These are phyloP conservation scores for Pachyrhynchus sulphureomaculatus DNA, from an alignment of 1,140 invertebrate species.

Conservation along the genomic window DNA sequence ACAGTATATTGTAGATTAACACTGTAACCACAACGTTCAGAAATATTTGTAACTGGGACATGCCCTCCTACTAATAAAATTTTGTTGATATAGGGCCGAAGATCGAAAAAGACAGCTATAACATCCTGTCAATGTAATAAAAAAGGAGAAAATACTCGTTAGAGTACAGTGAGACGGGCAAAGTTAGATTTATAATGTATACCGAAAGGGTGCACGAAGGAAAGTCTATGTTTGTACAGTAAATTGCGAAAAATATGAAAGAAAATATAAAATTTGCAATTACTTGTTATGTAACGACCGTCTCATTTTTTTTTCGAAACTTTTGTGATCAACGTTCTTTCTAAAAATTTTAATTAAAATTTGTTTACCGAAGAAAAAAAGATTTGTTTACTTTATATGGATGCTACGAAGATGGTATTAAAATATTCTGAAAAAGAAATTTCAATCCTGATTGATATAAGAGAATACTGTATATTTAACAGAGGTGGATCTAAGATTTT, in stretches of 20 bases:
- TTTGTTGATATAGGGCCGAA: slow-evolving; percentile 21
- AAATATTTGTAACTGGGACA: too few species aligned
- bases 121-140: not conserved
- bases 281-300: not conserved
- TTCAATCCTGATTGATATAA: too few species aligned
- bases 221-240: slow-evolving; percentile 30
- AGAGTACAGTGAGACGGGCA: slow-evolving; percentile 29
- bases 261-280: slow-evolving; percentile 24
- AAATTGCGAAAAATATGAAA: slow-evolving; percentile 32
- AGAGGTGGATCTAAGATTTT: too few species aligned
- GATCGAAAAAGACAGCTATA: slow-evolving; percentile 18
- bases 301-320: not conserved
- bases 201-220: slow-evolving; percentile 35
- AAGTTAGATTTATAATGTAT: slow-evolving; percentile 37
- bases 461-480: too few species aligned
- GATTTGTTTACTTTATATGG: too few species aligned
- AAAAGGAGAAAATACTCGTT: slow-evolving; percentile 29
- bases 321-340: too few species aligned
- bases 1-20: too few species aligned
- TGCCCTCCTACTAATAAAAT: not conserved
- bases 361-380: too few species aligned
- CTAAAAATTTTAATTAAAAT: too few species aligned
- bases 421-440: too few species aligned
- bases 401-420: too few species aligned
- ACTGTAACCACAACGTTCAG: too few species aligned